These are phyloP conservation scores for Meteorus cinctellus DNA, from an alignment of 2,888 invertebrate genomes.

Conservation along the genomic window DNA sequence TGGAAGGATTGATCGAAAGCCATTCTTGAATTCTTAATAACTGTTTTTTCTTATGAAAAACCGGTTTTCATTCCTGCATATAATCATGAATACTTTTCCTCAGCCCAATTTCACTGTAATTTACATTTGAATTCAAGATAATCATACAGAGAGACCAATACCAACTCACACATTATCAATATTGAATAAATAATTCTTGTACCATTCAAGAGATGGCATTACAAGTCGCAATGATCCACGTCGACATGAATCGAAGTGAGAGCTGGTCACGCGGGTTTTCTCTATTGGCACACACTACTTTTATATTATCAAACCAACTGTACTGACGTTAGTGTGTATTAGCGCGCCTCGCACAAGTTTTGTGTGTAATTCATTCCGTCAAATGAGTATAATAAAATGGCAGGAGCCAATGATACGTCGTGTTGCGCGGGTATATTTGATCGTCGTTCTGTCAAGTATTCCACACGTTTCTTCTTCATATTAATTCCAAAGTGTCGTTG, in stretches of 20 bases:
- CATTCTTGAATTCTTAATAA: neutral
- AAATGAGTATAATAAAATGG: constrained; percentile 30
- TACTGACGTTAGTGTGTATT: neutral
- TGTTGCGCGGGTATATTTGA: constrained; percentile 2
- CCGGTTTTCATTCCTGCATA: neutral
- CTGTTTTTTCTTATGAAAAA: neutral
- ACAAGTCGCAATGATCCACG: constrained; percentile 34
- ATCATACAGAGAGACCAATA: too few species aligned
- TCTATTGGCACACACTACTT: constrained; percentile 23
- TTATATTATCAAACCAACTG: constrained; percentile 5
- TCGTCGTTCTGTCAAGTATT: constrained; percentile 10
- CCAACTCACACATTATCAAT: too few species aligned
- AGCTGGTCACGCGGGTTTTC: constrained; percentile 31
- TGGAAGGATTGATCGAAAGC: neutral
- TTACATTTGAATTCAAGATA: too few species aligned
- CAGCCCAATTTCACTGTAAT: too few species aligned
- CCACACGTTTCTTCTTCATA: constrained; percentile 21
- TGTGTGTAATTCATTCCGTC: constrained; percentile 20
- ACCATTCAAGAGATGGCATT: constrained; percentile 28
- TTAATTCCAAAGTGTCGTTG: constrained; percentile 7
- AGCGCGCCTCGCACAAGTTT: constrained; percentile 14
- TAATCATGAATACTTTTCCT: neutral
- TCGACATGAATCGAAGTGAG: constrained; percentile 35
- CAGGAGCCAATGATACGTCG: constrained; percentile 7
- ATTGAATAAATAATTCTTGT: neutral